Conservation (phyloP, 2,113 vertebrate genomes). For the Patagioenas fasciata region DNA sequence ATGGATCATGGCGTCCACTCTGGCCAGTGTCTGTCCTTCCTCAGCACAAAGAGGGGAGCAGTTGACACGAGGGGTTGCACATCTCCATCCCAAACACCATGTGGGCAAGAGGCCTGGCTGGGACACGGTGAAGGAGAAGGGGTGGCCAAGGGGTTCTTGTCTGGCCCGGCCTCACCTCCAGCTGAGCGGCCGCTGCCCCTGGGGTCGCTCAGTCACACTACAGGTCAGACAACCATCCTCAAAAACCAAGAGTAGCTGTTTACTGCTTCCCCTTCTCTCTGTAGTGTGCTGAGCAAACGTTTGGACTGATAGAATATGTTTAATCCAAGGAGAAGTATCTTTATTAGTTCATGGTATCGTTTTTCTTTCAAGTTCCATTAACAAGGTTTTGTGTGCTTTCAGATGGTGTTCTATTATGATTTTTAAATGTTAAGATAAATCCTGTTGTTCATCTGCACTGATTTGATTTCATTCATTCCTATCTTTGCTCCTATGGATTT, state of each 20-base stretch:
- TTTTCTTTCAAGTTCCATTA: constrained; percentile 7
- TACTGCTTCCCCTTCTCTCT: not conserved
- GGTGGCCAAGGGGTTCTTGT: not conserved
- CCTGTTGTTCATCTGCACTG: not conserved
- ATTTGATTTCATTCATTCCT: constrained; percentile 24
- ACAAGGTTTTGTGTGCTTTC: not conserved
- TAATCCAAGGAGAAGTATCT: not conserved
- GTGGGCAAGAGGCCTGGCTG: not conserved
- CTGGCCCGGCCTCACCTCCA: not conserved
- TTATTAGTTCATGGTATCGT: not conserved
- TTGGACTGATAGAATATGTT: not conserved
- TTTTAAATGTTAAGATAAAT: constrained; percentile 15
- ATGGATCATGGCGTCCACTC: not conserved
- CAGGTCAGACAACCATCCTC: accelerated
- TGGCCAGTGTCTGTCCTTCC: not conserved
- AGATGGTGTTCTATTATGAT: not conserved
- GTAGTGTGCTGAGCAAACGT: not conserved
- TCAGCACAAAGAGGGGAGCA: not conserved
- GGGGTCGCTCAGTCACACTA: not conserved
- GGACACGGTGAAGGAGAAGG: not conserved
- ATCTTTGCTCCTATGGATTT: not conserved
- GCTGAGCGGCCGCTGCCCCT: not conserved
- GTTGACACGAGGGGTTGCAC: not conserved
- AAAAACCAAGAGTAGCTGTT: not conserved
- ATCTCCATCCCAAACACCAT: not conserved